Percentiles rank a stretch among this genome's conserved stretches.
These are phyloP conservation scores for Yasuhikotakia modesta DNA, from an alignment of 2,797 vertebrate species.

Conservation along the genomic window DNA sequence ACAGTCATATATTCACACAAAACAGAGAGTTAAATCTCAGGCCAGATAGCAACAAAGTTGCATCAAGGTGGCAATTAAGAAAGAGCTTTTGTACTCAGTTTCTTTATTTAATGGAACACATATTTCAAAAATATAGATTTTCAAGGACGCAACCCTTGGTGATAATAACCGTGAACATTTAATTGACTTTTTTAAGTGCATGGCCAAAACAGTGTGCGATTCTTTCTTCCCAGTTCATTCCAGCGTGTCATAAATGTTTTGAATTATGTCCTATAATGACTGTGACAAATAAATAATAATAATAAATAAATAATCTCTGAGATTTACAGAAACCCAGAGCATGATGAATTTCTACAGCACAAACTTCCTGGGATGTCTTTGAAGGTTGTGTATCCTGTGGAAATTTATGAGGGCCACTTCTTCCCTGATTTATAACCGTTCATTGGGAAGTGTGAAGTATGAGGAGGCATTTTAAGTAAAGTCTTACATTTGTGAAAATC, in stretches of 20 bases:
- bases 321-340: constrained; percentile 36
- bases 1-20: constrained; percentile 29
- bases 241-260: constrained; percentile 39
- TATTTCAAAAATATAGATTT: constrained; percentile 47
- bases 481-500: constrained; percentile 56
- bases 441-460: constrained; percentile 43
- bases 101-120: constrained; percentile 48
- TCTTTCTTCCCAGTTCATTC: constrained; percentile 27
- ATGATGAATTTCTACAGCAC: constrained; percentile 50
- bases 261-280: constrained; percentile 31
- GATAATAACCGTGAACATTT: constrained; percentile 44
- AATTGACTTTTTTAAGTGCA: too few relatives aligned
- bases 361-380: constrained; percentile 56
- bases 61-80: constrained; percentile 43
- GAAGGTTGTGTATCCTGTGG: constrained; percentile 60
- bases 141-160: constrained; percentile 34
- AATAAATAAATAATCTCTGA: too few relatives aligned
- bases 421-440: constrained; percentile 57
- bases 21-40: constrained; percentile 14
- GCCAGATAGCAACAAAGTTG: constrained; percentile 18
- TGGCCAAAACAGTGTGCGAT: constrained; percentile 35
- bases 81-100: constrained; percentile 39
- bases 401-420: constrained; percentile 58
- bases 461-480: constrained; percentile 57
- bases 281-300: constrained; percentile 27